Percentiles rank a stretch among this genome's conserved stretches.
Conservation (phyloP, 2,888 invertebrate species). For the Heliconius hortense region DNA sequence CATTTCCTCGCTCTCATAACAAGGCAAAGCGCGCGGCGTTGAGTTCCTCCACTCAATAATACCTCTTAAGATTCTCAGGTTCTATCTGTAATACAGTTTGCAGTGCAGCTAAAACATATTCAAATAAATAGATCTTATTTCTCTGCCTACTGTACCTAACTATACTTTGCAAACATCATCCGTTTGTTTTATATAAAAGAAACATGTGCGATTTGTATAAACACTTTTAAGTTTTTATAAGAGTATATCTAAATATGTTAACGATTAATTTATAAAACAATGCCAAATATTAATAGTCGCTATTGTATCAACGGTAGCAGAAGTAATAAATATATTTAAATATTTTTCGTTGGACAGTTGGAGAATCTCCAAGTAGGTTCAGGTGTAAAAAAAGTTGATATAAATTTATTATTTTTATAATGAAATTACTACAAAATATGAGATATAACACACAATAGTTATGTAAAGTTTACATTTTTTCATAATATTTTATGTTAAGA, state of each 20-base stretch:
- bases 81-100: too few relatives aligned
- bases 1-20: too few relatives aligned
- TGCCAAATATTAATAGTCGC: slow-evolving; percentile 23
- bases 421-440: slow-evolving; percentile 50
- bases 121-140: neutral
- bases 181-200: slow-evolving; percentile 2
- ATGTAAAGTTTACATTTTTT: neutral
- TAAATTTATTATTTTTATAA: slow-evolving; percentile 50
- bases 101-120: neutral
- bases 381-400: slow-evolving; percentile 55
- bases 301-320: slow-evolving; percentile 30
- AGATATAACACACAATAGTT: slow-evolving; percentile 30
- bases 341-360: slow-evolving; percentile 36
- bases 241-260: neutral
- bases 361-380: slow-evolving; percentile 50
- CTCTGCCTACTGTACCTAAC: too few relatives aligned
- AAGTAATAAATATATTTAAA: slow-evolving; percentile 32
- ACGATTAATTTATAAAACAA: slow-evolving; percentile 21
- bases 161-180: neutral
- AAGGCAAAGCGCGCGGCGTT: too few relatives aligned
- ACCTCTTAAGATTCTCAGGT: too few relatives aligned
- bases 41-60: too few relatives aligned
- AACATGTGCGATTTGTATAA: neutral
- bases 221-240: neutral
- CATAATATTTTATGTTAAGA: neutral